These are phyloP conservation scores for Acromyrmex echinatior DNA, from an alignment of 1,140 invertebrate genomes.

Conservation along the genomic window DNA sequence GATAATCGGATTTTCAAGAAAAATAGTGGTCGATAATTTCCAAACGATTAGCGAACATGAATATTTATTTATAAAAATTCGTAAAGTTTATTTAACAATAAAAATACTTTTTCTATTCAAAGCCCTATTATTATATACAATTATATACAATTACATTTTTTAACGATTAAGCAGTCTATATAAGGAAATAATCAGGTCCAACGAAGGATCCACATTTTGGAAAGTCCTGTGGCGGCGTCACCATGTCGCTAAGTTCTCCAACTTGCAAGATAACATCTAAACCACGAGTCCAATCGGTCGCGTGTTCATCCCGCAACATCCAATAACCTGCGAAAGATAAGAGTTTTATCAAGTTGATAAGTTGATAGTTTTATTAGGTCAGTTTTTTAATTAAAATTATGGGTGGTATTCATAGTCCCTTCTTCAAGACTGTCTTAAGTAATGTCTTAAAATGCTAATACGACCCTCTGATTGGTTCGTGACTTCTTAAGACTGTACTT, in stretches of 20 bases:
- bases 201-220: conserved; percentile 87
- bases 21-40: neutral
- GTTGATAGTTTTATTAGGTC: too few relatives aligned
- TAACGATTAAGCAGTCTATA: conserved; percentile 78
- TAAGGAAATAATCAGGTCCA: conserved; percentile 87
- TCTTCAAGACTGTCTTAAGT: too few relatives aligned
- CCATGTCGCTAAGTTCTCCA: conserved; percentile 83
- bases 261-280: conserved; percentile 87
- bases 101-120: neutral
- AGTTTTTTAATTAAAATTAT: neutral
- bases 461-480: too few relatives aligned
- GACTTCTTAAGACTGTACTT: too few relatives aligned
- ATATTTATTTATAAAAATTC: conserved; percentile 37
- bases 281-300: conserved; percentile 87
- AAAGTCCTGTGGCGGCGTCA: conserved; percentile 84
- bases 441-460: too few relatives aligned
- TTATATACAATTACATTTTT: conserved; percentile 76
- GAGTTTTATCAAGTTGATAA: conserved; percentile 12
- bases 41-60: neutral
- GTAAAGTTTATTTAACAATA: conserved; percentile 12
- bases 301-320: conserved; percentile 90
- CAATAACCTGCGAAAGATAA: conserved; percentile 88
- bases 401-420: too few relatives aligned
- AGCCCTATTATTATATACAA: conserved; percentile 74
- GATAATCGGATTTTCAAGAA: neutral